These are phyloP conservation scores for Synergus laeviventris DNA, from an alignment of 2,888 invertebrate species.

Conservation along the genomic window DNA sequence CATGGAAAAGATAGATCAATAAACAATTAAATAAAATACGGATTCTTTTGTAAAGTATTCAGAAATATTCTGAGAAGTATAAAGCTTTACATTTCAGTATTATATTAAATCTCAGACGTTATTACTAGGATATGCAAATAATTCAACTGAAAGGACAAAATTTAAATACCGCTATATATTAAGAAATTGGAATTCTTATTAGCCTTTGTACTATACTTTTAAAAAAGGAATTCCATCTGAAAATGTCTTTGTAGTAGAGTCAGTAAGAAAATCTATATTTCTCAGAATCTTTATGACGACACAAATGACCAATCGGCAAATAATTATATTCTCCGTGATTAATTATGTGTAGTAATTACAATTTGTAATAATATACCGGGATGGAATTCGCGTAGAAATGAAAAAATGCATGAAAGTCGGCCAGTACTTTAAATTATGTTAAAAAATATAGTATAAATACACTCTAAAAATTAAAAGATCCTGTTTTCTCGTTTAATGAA, in stretches of 20 bases:
- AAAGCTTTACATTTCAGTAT: neutral
- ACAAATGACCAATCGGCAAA: too few species aligned
- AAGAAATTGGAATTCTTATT: neutral
- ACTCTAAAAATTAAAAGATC: neutral
- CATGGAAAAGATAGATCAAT: neutral
- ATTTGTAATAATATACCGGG: too few species aligned
- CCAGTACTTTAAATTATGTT: too few species aligned
- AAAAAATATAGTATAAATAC: neutral
- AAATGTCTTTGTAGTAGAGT: neutral
- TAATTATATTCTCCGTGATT: too few species aligned
- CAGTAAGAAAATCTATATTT: neutral
- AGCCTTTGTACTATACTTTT: neutral
- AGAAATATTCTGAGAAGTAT: neutral
- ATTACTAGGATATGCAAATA: neutral
- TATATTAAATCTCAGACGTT: neutral
- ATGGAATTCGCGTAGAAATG: too few species aligned
- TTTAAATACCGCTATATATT: neutral
- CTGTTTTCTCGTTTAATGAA: conserved; percentile 9
- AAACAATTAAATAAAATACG: neutral
- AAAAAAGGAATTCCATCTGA: neutral
- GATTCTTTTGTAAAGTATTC: neutral
- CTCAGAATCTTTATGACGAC: neutral
- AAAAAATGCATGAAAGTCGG: too few species aligned
- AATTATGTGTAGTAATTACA: too few species aligned
- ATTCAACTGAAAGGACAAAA: neutral